Evolutionary conservation across 2,888 invertebrate genomes (phyloP).

Genomic region (Gymnosoma rotundatum): DNA sequence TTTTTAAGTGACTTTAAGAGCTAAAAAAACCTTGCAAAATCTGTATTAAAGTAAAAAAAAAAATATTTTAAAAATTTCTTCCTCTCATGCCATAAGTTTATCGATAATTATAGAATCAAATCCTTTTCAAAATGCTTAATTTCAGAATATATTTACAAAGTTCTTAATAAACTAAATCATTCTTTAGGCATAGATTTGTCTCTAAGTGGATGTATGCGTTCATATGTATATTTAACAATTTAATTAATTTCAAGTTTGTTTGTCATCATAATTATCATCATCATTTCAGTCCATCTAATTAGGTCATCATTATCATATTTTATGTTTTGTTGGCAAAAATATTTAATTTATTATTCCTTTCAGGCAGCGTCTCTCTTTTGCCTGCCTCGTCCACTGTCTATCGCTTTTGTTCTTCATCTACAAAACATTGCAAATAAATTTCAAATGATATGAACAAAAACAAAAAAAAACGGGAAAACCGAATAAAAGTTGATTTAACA

Average conservation of each 20-base stretch:
- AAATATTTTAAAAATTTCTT: background rate
- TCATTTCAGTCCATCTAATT: constrained; percentile 27
- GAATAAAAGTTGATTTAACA: constrained; percentile 39
- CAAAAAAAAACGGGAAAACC: constrained; percentile 14
- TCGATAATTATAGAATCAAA: background rate
- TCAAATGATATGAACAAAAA: background rate
- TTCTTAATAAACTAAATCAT: constrained; percentile 48
- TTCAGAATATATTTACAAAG: constrained; percentile 30
- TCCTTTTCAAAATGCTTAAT: background rate
- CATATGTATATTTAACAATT: constrained; percentile 31
- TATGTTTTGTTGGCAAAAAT: constrained; percentile 38
- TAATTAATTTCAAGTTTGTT: constrained; percentile 45
- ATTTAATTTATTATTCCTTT: constrained; percentile 57
- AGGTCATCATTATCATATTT: constrained; percentile 52
- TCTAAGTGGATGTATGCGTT: background rate
- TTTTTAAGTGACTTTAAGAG: too few relatives aligned
- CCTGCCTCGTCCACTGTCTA: background rate
- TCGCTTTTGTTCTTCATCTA: background rate
- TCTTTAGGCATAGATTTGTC: background rate
- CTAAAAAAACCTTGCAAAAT: too few relatives aligned
- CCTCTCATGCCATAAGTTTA: background rate
- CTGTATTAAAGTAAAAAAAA: too few relatives aligned
- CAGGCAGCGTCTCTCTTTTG: background rate
- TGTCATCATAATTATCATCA: constrained; percentile 6
- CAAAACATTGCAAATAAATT: constrained; percentile 1